Conservation (phyloP, 2,797 vertebrate genomes). For the Alfaro cultratus region DNA sequence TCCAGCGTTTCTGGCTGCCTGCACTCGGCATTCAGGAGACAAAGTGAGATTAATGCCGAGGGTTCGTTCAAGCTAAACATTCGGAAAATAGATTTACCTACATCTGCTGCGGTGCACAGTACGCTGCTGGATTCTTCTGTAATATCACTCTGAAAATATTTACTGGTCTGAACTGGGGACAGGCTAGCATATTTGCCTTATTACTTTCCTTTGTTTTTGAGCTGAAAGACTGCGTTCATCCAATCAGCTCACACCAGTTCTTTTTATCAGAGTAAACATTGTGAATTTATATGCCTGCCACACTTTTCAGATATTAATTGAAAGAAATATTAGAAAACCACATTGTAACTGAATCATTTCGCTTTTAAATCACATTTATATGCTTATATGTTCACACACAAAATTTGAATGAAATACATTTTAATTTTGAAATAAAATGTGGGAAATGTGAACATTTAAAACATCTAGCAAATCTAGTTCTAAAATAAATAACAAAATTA, state of each 20-base stretch:
- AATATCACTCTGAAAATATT: background rate
- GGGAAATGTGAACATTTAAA: background rate
- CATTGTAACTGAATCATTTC: background rate
- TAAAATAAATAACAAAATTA: no score
- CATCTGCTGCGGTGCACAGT: constrained; percentile 26
- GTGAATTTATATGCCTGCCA: background rate
- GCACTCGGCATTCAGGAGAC: constrained; percentile 43
- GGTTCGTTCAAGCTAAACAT: constrained; percentile 25
- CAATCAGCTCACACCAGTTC: background rate
- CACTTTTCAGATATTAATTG: background rate
- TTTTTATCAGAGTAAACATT: background rate
- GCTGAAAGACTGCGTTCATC: background rate
- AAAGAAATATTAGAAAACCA: background rate
- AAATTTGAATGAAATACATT: background rate
- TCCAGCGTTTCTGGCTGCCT: constrained; percentile 18
- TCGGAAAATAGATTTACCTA: constrained; percentile 36
- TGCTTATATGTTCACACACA: background rate
- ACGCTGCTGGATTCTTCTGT: constrained; percentile 3
- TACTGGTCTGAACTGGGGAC: background rate
- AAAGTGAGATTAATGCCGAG: constrained; percentile 52
- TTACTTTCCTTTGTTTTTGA: background rate
- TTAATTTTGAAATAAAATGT: background rate
- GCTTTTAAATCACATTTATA: background rate
- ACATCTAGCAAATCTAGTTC: background rate
- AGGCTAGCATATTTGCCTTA: background rate